Base-by-base conservation (phyloP, 92 coral and sea anemone species). In the Bergia puertoricense region DNA sequence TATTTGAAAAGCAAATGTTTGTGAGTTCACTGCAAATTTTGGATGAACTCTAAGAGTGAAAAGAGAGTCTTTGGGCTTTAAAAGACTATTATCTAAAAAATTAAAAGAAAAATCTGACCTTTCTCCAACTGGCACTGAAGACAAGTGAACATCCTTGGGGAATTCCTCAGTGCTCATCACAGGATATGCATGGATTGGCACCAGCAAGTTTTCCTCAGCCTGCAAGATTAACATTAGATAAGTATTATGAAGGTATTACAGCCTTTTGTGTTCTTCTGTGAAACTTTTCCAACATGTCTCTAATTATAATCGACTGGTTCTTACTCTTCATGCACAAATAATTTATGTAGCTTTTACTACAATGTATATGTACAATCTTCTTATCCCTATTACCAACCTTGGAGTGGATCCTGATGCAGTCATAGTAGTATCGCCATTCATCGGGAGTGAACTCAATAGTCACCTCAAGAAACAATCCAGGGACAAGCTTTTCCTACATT, bases 401-500 rank as follows among this genome's bases (percentile, higher is more conserved):
- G 45, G 98, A 95, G 89, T 97, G 99, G 89, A 97, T 89, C 74
- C 99, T 89, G 79, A 97, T 95, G 79, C 99, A 97, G 79, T 97
- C 99, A 85, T 97, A 94, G 85, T 92, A 95, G 85, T 97, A 97
- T 65, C 94, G 91, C 99, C 99, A 97, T 59, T 97, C 99, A 89
- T 94, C 95, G 38, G 99, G 99, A 13, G 91, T 90, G 81, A 97
- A 97, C 89, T 97, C 99, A 74, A 97, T 85, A 11, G 89, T 79
- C 10, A 95, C 94, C 84, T 97, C 98, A 91, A 97, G 76, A 51
- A 93, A 95, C 86, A 97, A 93, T 88, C 99, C 99, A 43, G 99
- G 98, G 6, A 97, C 99, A 66, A 97, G 93, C 87, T 95, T 95
- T 78, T 97, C 99, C 99, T 97, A 57, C 18, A 48, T 65, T 18